phyloP scores from a whole-genome alignment of 2,113 vertebrate species.

The Copsychus sechellarum region DNA sequence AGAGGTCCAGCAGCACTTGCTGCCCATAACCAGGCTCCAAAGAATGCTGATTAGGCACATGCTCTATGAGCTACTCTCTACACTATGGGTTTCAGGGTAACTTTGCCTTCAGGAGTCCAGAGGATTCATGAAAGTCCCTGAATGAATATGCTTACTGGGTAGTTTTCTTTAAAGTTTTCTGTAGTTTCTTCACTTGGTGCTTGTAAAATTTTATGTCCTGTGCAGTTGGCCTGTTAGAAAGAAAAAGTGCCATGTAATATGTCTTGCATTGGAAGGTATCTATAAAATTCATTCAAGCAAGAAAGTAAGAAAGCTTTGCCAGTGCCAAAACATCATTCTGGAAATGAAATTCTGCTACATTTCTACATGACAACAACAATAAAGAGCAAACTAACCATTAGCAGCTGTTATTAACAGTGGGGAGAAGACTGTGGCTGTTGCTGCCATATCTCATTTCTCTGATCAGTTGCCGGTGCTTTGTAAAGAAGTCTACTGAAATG shows the following conservation, averaged over 20 bases:
- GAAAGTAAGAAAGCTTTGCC: background rate
- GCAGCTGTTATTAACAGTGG: background rate
- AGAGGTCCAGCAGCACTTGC: background rate
- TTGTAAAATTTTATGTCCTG: constrained; percentile 83
- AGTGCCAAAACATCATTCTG: background rate
- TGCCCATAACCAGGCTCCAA: background rate
- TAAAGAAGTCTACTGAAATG: background rate
- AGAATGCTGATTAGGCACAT: background rate
- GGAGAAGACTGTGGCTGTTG: background rate
- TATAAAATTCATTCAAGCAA: background rate
- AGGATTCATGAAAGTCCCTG: background rate
- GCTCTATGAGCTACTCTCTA: background rate
- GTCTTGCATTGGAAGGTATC: background rate
- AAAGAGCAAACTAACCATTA: background rate
- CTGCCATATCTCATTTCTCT: background rate
- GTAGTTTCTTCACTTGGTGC: constrained; percentile 80
- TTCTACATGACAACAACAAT: background rate
- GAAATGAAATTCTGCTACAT: background rate
- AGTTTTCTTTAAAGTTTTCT: constrained; percentile 74
- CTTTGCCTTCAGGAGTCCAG: background rate
- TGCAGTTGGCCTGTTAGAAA: constrained; percentile 72
- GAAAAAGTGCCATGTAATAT: background rate
- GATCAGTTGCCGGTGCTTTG: background rate
- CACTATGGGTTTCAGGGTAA: background rate
- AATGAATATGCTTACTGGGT: constrained; percentile 68